Percentiles rank a stretch among this genome's conserved stretches.
These are phyloP conservation scores for Amphiprion ocellaris DNA, from an alignment of 2,113 vertebrate genomes.

Conservation along the genomic window DNA sequence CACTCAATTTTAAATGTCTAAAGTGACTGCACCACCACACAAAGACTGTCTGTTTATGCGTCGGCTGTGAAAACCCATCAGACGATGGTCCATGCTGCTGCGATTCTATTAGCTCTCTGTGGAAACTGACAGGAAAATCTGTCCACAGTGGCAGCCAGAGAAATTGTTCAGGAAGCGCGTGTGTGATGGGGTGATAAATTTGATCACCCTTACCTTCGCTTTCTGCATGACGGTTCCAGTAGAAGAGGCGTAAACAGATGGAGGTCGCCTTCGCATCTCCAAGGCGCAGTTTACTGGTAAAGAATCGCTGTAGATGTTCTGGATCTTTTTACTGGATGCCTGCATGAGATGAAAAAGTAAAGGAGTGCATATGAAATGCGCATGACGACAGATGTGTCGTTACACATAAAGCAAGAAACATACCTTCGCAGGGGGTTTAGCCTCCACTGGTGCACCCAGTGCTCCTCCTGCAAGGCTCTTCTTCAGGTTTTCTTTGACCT, in stretches of 20 bases:
- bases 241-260: slow-evolving; percentile 87
- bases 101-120: slow-evolving; percentile 18
- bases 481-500: slow-evolving; percentile 94
- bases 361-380: not conserved
- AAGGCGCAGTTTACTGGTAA: slow-evolving; percentile 92
- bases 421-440: slow-evolving; percentile 85
- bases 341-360: slow-evolving; percentile 5
- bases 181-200: not conserved
- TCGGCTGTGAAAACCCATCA: slow-evolving; percentile 7
- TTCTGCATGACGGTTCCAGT: slow-evolving; percentile 94
- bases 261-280: slow-evolving; percentile 91
- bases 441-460: slow-evolving; percentile 84
- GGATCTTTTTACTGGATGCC: slow-evolving; percentile 72
- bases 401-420: not conserved
- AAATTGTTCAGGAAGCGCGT: not conserved
- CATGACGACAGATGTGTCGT: not conserved
- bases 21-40: not conserved
- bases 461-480: slow-evolving; percentile 91
- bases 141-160: not conserved
- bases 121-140: slow-evolving; percentile 17
- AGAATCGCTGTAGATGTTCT: slow-evolving; percentile 83
- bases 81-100: slow-evolving; percentile 7
- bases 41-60: not conserved
- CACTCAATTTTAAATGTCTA: not conserved
- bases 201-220: slow-evolving; percentile 88